A percentile compares a stretch with the other conserved stretches of the same genome.
Evolutionary conservation across 1,140 invertebrate genomes (phyloP).

Genomic region (Diabrotica undecimpunctata): DNA sequence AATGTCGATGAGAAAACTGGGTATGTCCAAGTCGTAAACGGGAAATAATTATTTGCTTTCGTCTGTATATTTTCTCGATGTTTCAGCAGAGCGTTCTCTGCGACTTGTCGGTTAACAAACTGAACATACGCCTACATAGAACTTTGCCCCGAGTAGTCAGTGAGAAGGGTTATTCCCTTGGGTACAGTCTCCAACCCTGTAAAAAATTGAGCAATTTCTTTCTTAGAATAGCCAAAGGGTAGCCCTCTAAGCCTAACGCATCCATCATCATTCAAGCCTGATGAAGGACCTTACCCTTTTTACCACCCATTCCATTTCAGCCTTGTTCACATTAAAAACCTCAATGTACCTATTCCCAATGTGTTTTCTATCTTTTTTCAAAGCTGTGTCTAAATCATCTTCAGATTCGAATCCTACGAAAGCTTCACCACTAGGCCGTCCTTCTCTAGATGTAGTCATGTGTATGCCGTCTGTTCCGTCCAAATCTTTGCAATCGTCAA

Average conservation of each 20-base stretch:
- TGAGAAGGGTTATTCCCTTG: constrained; percentile 92
- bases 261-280: constrained; percentile 55
- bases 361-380: constrained; percentile 82
- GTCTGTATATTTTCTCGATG: too few species aligned
- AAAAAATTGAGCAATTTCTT: constrained; percentile 91
- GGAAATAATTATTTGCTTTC: too few species aligned
- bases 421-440: constrained; percentile 88
- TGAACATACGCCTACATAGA: constrained; percentile 97
- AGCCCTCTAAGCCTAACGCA: constrained; percentile 73
- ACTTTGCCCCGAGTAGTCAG: constrained; percentile 90
- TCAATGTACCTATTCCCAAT: constrained; percentile 93
- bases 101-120: constrained; percentile 91
- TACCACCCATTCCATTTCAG: constrained; percentile 83
- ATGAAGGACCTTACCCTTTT: constrained; percentile 64
- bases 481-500: constrained; percentile 61
- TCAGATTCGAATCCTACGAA: constrained; percentile 81
- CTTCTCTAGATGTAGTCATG: constrained; percentile 82
- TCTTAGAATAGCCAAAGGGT: constrained; percentile 91
- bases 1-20: too few species aligned
- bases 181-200: constrained; percentile 92
- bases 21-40: too few species aligned
- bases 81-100: constrained; percentile 92
- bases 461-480: constrained; percentile 76
- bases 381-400: constrained; percentile 75
- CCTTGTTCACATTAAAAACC: constrained; percentile 76